Evolutionary conservation across 2,888 invertebrate species (phyloP).

Genomic region (Harpalus rubripes): DNA sequence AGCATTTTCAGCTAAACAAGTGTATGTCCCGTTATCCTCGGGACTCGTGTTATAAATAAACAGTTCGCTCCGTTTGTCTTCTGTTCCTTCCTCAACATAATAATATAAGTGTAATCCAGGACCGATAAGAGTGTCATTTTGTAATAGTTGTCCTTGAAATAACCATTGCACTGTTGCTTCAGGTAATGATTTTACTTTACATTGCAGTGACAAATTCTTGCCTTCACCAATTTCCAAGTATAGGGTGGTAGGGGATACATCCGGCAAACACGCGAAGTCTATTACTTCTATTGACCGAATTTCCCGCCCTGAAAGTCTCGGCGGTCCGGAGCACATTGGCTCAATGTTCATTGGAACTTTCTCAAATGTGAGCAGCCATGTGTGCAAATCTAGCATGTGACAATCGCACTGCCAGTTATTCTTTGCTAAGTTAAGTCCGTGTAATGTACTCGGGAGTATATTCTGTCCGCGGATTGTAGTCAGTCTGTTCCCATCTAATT

Average conservation of each 20-base stretch:
- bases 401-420: constrained; percentile 96
- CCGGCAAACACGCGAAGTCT: constrained; percentile 91
- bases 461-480: constrained; percentile 85
- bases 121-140: constrained; percentile 86
- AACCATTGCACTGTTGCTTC: constrained; percentile 91
- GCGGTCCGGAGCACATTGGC: constrained; percentile 87
- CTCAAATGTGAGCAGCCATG: constrained; percentile 88
- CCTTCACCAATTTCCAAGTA: constrained; percentile 89
- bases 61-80: constrained; percentile 88
- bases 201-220: constrained; percentile 89
- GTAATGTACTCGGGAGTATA: constrained; percentile 87
- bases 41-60: constrained; percentile 87
- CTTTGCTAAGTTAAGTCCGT: constrained; percentile 89
- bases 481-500: constrained; percentile 90
- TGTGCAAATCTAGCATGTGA: constrained; percentile 86
- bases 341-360: constrained; percentile 87
- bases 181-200: constrained; percentile 89
- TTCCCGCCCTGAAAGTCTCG: constrained; percentile 82
- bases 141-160: constrained; percentile 89
- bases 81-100: constrained; percentile 85
- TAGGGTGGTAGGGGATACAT: constrained; percentile 86
- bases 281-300: constrained; percentile 84
- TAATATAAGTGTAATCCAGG: constrained; percentile 85
- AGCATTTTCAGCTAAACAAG: constrained; percentile 91
- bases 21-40: constrained; percentile 91